Evolutionary conservation across 2,797 vertebrate species (phyloP).

Genomic region (Gymnoscopelus braueri): DNA sequence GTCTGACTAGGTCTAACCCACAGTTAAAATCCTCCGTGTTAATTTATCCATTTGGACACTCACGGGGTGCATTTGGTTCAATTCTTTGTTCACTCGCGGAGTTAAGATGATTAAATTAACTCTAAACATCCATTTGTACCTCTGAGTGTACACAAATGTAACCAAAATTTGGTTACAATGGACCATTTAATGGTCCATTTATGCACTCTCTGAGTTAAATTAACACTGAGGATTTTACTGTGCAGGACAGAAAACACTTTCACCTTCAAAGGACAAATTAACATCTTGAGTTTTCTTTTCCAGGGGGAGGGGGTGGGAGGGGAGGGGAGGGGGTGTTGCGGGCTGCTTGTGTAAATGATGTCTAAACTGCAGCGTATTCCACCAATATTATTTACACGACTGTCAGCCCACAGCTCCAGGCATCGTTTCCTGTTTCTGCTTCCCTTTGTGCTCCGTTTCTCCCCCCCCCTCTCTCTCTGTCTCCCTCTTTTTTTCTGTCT

Average conservation of each 20-base stretch:
- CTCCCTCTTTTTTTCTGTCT: neutral
- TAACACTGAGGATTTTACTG: no score
- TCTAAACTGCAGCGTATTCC: slow-evolving; percentile 64
- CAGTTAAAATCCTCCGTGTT: no score
- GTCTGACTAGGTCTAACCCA: no score
- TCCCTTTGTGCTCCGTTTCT: slow-evolving; percentile 33
- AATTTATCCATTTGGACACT: no score
- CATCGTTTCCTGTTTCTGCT: slow-evolving; percentile 63
- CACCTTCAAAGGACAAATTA: slow-evolving; percentile 71
- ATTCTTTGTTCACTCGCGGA: no score
- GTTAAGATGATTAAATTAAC: no score
- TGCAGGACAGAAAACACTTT: slow-evolving; percentile 29
- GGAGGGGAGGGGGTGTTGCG: neutral
- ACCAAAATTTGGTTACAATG: no score
- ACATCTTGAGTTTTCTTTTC: slow-evolving; percentile 15
- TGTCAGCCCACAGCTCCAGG: slow-evolving; percentile 74
- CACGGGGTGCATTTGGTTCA: no score
- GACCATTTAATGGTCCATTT: no score
- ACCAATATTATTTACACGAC: slow-evolving; percentile 73
- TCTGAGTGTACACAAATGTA: no score
- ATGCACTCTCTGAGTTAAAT: no score
- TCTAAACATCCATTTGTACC: no score
- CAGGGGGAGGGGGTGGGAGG: neutral
- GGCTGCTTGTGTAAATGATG: slow-evolving; percentile 53
- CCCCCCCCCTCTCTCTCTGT: neutral